phyloP scores from a whole-genome alignment of 2,113 vertebrate genomes.

The Archilochus colubris region DNA sequence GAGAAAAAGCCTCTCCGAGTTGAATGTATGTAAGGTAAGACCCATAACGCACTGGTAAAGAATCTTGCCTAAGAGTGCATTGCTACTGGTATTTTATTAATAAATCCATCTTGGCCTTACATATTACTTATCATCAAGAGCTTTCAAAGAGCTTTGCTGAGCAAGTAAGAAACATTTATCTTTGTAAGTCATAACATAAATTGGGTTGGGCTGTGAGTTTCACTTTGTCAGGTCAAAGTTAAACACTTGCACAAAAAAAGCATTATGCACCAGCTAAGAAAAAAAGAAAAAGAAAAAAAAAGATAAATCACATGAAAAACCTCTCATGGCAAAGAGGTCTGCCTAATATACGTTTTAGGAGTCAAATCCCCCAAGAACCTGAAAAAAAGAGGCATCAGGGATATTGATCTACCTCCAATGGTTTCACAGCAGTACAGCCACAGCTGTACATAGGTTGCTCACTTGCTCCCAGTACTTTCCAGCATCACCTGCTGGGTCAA shows the following conservation, averaged over 20 bases:
- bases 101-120: slow-evolving; percentile 8
- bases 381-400: not conserved
- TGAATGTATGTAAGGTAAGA: not conserved
- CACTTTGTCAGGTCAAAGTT: not conserved
- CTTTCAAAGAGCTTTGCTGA: not conserved
- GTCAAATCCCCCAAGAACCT: not conserved
- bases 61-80: not conserved
- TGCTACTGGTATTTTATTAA: not conserved
- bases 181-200: not conserved
- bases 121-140: not conserved
- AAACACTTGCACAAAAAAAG: not conserved
- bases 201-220: not conserved
- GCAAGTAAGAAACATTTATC: not conserved
- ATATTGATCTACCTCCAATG: not conserved
- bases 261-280: not conserved
- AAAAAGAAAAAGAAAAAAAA: not conserved
- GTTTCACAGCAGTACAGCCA: not conserved
- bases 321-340: not conserved
- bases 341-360: not conserved
- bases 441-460: not conserved
- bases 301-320: not conserved
- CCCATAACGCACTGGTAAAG: not conserved
- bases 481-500: not conserved
- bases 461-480: not conserved
- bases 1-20: not conserved